These are phyloP conservation scores for Cydia strobilella DNA, from an alignment of 1,140 invertebrate genomes.

Conservation along the genomic window DNA sequence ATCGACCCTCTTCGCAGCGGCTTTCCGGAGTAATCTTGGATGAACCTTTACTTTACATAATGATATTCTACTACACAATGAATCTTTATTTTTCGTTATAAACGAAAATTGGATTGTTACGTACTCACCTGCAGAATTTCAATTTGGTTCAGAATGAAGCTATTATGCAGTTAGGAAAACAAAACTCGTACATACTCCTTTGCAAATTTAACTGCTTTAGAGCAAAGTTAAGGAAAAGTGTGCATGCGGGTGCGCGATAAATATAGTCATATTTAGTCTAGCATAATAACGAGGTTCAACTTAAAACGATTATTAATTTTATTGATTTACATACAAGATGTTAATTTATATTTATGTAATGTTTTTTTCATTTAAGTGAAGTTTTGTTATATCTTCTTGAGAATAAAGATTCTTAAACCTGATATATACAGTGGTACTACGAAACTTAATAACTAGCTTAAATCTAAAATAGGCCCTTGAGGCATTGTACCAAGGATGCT, in stretches of 20 bases:
- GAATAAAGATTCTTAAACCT: no score
- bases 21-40: background rate
- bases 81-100: background rate
- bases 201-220: background rate
- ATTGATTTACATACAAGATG: no score
- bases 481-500: no score
- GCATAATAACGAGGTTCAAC: no score
- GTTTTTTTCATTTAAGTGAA: no score
- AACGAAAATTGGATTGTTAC: background rate
- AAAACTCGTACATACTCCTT: conserved; percentile 5
- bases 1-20: background rate
- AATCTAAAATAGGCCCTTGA: no score
- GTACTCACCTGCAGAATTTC: background rate
- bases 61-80: background rate
- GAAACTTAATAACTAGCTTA: no score
- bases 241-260: background rate
- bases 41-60: conserved; percentile 2
- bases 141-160: background rate
- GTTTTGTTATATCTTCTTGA: no score
- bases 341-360: no score
- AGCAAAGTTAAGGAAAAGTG: conserved; percentile 24
- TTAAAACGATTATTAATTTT: no score
- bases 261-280: background rate
- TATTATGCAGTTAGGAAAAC: conserved; percentile 13
- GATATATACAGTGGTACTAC: no score